A percentile compares a stretch with the other conserved stretches of the same genome.
These are phyloP conservation scores for Amphiprion percula DNA, from an alignment of 2,113 vertebrate species.

Conservation along the genomic window DNA sequence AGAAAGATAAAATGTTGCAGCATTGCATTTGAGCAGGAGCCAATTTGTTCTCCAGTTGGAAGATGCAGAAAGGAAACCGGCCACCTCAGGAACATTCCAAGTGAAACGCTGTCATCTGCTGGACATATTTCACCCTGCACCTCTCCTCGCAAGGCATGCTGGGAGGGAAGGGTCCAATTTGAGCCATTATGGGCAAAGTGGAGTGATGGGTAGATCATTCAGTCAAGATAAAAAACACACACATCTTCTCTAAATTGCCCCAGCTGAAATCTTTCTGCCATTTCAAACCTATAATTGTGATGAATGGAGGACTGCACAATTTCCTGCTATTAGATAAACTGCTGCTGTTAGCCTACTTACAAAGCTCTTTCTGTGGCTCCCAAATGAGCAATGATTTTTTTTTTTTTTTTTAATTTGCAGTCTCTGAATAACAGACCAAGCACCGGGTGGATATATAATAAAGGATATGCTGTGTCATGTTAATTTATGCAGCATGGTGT, in stretches of 20 bases:
- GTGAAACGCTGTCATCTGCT: slow-evolving; percentile 78
- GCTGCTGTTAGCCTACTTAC: slow-evolving; percentile 7
- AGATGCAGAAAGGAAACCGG: not conserved
- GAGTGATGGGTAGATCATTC: slow-evolving; percentile 26
- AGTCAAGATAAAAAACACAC: slow-evolving; percentile 26
- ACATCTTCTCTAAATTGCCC: slow-evolving; percentile 32
- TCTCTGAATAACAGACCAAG: slow-evolving; percentile 8
- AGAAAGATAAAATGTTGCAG: not conserved
- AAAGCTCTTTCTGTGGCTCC: slow-evolving; percentile 9
- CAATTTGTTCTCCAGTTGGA: not conserved
- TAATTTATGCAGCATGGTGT: not conserved
- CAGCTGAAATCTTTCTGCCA: slow-evolving; percentile 28
- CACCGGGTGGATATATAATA: not conserved
- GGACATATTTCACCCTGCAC: slow-evolving; percentile 35
- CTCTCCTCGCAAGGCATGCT: slow-evolving; percentile 28
- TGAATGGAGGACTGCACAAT: slow-evolving; percentile 22
- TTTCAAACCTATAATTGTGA: slow-evolving; percentile 46
- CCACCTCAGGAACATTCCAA: slow-evolving; percentile 3
- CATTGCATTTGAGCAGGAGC: not conserved
- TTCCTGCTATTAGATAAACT: slow-evolving; percentile 21
- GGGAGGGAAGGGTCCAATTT: slow-evolving; percentile 36
- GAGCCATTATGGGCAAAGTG: slow-evolving; percentile 25
- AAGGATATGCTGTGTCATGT: not conserved
- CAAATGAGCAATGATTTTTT: slow-evolving; percentile 4
- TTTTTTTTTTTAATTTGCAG: not conserved